Base-by-base conservation (phyloP, 2,113 vertebrate species). In the Chlamydotis undulata region DNA sequence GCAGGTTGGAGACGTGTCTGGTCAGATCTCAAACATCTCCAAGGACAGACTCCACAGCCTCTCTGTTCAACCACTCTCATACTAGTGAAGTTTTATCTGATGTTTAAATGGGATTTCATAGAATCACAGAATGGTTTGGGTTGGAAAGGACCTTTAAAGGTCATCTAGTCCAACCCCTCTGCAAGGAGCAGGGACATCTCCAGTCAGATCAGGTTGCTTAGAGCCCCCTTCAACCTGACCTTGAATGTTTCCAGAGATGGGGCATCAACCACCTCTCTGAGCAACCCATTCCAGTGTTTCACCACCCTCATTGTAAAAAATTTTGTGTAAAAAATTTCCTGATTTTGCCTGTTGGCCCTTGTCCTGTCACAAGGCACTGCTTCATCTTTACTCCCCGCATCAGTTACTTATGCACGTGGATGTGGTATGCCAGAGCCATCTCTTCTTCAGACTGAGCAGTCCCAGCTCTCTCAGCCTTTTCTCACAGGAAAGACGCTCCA, bases 1-100 rank as follows among this genome's bases (percentile, higher is more conserved):
- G 45, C 8, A 10, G 18, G 26, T 73, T 67, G 22, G 23, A 47
- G 35, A 15, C 1, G 0, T 10, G 26, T 35, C 22, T 0, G 0
- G 9, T 28, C 2, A 1, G 24, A 8, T 75, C 56, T 45, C 0
- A 0, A 47, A 45, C 28, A 14, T 57, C 56, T 45, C 33, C 1
- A 4, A 69, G 8, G 33, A 35, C 56, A 53, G 33, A 23, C 15
- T 52, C 41, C 53, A 37, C 73, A 41, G 23, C 37, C 16, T 67
- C 31, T 56, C 43, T 31, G 9, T 75, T 39, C 0, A 2, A 45
- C 35, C 16, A 11, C 55, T 14, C 16, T 57, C 33, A 39, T 35
- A 26, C 16, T 7, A 52, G 63, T 31, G 17, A 57, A 7, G 1
- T 14, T 37, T 79, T 50, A 55, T 21, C 59, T 67, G 29, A 10